Evolutionary conservation across 1,140 invertebrate species (phyloP), one percentile per base, ranked within the genome.

Genomic region (Scaptomyza graminum): DNA sequence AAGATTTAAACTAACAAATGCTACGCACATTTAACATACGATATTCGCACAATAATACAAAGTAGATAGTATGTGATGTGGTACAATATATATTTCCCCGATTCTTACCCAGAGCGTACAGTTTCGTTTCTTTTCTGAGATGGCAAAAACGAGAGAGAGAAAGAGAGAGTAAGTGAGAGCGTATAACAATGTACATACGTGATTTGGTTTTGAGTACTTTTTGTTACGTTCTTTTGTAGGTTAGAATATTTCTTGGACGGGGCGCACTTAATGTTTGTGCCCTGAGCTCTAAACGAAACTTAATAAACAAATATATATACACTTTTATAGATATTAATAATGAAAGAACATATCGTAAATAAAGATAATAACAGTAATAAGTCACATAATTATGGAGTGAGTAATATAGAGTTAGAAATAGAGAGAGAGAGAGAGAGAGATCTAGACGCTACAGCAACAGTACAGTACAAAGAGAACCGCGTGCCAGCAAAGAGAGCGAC

Each of bases 241-340:
- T 61, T 67, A 61, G 43, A 65, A 57, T 41, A 41, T 52, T 8
- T 6, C 31, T 34, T 71, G 54, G 46, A 43, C 46, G n/a, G 68
- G 60, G 50, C 41, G 13, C 39, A 56, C 51, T 59, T 12, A 63
- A 41, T 49, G 18, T 63, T 52, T 51, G 68, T 65, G 28, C 61
- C 61, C 64, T 64, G 60, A 67, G 65, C 60, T 60, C 71, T 83
- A 79, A 75, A 82, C 74, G 52, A 68, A 83, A 81, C 34, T 59
- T 66, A 66, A 75, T 3, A 22, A 22, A 22, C 18, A 22, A 22
- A 22, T 22, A 22, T 22, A 65, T 41, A 31, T 25, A 31, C 12
- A 65, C 34, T 57, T 34, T 37, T 59, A 44, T 50, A 51, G 34
- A 76, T 70, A 66, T 44, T 64, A 49, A 67, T 41, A 41, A 41